These are phyloP conservation scores for Calidris pygmaea DNA, from an alignment of 2,113 vertebrate species.

Conservation along the genomic window DNA sequence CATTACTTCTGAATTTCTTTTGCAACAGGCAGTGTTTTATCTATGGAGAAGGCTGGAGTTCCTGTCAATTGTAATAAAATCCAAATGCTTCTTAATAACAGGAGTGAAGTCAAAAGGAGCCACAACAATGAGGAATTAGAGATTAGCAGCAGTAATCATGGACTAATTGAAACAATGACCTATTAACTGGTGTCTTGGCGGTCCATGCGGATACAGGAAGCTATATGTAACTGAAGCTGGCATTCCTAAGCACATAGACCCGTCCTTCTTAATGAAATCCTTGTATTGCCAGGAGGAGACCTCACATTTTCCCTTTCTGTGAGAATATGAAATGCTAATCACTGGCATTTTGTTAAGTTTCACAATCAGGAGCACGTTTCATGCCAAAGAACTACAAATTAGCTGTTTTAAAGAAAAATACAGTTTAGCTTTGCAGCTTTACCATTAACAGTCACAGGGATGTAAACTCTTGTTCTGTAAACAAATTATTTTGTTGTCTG, in stretches of 20 bases:
- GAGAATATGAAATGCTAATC: background rate
- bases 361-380: background rate
- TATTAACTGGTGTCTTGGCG: conserved; percentile 62
- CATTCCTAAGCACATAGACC: background rate
- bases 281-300: background rate
- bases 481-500: background rate
- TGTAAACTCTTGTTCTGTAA: background rate
- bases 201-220: background rate
- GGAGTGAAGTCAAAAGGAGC: conserved; percentile 61
- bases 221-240: background rate
- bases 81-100: conserved; percentile 67
- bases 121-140: conserved; percentile 49
- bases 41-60: conserved; percentile 40
- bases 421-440: background rate
- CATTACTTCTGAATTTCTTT: conserved; percentile 32
- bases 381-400: background rate
- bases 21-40: conserved; percentile 14
- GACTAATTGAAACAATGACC: conserved; percentile 70
- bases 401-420: background rate
- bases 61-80: conserved; percentile 71
- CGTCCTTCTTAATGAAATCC: background rate
- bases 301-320: background rate
- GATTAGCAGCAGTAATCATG: conserved; percentile 66
- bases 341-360: background rate
- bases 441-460: background rate